Base-by-base conservation (phyloP, 2,797 vertebrate species). In the Macropodus opercularis region DNA sequence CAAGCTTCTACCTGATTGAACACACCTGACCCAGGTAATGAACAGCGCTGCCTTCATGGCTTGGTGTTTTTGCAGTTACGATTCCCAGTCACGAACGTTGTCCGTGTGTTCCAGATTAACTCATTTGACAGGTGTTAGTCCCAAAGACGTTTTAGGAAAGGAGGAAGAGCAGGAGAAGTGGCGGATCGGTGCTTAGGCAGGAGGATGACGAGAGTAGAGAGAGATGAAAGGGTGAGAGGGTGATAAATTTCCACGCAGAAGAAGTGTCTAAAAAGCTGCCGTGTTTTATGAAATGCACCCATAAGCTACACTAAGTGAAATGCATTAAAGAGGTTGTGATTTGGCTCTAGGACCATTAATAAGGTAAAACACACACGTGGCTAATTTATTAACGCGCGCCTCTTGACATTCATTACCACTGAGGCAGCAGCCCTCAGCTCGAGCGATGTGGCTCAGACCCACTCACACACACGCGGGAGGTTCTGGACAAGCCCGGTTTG, bases 301-400 rank as follows among this genome's bases (percentile, higher is more conserved):
- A 84, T 91, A 89, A 89, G 85, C 86, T 85, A 84, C 84, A 79
- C 80, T 90, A 89, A 89, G 85, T 90, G 83, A 91, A 89, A 87
- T 72, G 79, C 89, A 90, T 91, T 90, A 89, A 91, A 88, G 80
- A 82, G 76, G 77, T 62, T 80, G 75, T 85, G 85, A 87, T 89
- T 91, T 87, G 77, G 83, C 80, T 85, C 85, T 18, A 80, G 83
- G 84, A 82, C 72, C 85, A 89, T 92, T 92, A 91, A 90, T 89
- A 89, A 89, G 74, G 79, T 87, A 84, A 90, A 86, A 89, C 81
- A 88, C 87, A 90, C 23, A 75, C 80, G 65, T 52, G 69, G 80
- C 72, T 85, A 90, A 91, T 91, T 91, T 90, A 91, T 92, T 87
- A 87, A 85, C 44, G 57, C 41, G 54, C 27, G 40, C 65, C 72